Conservation (phyloP, 2,797 vertebrate species). For the Hipposideros larvatus region DNA sequence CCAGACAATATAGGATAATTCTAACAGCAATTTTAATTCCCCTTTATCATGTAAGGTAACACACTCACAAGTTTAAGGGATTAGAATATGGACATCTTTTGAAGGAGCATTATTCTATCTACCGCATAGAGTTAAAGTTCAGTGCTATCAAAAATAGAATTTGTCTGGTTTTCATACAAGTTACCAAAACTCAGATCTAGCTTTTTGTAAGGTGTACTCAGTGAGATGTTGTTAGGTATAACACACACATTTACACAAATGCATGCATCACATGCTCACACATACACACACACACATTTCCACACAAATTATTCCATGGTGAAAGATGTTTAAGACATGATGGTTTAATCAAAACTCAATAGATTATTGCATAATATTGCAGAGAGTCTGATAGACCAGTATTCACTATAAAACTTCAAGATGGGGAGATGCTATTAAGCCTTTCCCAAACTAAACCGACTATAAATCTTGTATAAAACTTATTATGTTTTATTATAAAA, state of each 20-base stretch:
- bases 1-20: not conserved
- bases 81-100: not conserved
- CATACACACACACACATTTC: not conserved
- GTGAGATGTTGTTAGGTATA: not conserved
- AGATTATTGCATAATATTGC: not conserved
- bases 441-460: not conserved
- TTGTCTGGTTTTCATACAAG: not conserved
- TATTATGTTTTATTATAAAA: slow-evolving; percentile 60
- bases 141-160: not conserved
- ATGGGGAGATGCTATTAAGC: not conserved
- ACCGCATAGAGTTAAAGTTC: not conserved
- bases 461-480: slow-evolving; percentile 15
- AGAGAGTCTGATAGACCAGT: not conserved
- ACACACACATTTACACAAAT: not conserved
- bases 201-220: not conserved
- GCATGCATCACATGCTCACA: not conserved
- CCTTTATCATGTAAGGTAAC: not conserved
- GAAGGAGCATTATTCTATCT: not conserved
- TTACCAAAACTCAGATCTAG: not conserved
- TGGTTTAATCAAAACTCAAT: not conserved
- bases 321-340: slow-evolving; percentile 20
- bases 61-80: not conserved
- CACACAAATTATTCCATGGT: not conserved
- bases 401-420: not conserved
- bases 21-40: not conserved